These are phyloP conservation scores for Bruchidius siliquastri DNA, from an alignment of 2,888 invertebrate species.

Conservation along the genomic window DNA sequence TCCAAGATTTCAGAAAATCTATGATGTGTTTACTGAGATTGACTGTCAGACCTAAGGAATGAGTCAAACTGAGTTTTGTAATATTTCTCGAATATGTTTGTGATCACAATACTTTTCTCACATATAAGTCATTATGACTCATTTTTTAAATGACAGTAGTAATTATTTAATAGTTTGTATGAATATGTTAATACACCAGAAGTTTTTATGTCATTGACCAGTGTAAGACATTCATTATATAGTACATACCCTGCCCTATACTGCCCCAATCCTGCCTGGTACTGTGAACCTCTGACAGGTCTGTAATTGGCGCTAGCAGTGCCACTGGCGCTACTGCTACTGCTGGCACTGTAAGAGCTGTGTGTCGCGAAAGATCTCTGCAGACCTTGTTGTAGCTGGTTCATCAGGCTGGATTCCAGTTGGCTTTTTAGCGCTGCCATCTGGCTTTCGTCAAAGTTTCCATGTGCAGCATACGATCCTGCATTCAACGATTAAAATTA, in stretches of 20 bases:
- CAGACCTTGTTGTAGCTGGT: slow-evolving; percentile 40
- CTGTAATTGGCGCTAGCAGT: slow-evolving; percentile 26
- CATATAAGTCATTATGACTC: no score
- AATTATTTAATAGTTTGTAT: no score
- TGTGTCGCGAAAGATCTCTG: slow-evolving; percentile 33
- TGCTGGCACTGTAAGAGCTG: slow-evolving; percentile 29
- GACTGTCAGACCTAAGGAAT: no score
- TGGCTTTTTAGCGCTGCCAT: slow-evolving; percentile 34
- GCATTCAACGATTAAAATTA: background rate
- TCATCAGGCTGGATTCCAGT: slow-evolving; percentile 37
- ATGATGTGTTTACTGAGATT: no score
- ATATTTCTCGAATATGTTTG: no score
- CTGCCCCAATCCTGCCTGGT: slow-evolving; percentile 18
- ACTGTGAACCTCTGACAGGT: slow-evolving; percentile 23
- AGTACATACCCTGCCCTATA: slow-evolving; percentile 14
- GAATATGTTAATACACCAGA: no score
- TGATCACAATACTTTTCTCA: no score
- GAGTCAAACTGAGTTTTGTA: no score
- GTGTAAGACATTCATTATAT: no score
- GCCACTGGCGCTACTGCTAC: slow-evolving; percentile 19
- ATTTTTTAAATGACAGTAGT: no score
- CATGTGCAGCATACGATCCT: slow-evolving; percentile 18
- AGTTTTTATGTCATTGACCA: no score
- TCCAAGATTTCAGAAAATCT: no score
- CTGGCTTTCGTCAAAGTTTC: slow-evolving; percentile 28